Evolutionary conservation across 2,888 invertebrate species (phyloP).

Genomic region (Sesamia inferens): DNA sequence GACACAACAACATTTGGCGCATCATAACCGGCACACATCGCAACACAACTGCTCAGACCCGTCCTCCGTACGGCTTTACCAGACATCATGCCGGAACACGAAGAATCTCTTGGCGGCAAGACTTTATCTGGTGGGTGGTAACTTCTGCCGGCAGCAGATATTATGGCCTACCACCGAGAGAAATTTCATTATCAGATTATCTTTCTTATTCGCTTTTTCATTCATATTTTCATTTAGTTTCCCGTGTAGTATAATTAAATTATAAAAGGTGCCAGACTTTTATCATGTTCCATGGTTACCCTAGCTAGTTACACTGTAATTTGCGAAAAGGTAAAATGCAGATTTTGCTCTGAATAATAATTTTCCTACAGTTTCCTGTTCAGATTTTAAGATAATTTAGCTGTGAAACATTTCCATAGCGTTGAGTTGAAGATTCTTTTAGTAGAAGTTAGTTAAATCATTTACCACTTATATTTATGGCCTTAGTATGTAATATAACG

Average conservation of each 20-base stretch:
- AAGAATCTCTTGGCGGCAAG: too few species aligned
- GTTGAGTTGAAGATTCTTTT: background rate
- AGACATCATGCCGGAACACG: too few species aligned
- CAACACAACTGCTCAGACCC: too few species aligned
- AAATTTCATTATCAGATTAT: too few species aligned
- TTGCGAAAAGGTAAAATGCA: conserved; percentile 69
- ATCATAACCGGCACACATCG: too few species aligned
- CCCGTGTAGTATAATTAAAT: background rate
- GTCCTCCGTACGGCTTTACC: too few species aligned
- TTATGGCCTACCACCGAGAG: too few species aligned
- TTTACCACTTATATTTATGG: background rate
- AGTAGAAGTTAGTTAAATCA: background rate
- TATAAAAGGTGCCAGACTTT: background rate
- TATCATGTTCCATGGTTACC: conserved; percentile 36
- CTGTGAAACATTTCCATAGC: conserved; percentile 28
- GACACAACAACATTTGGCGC: too few species aligned
- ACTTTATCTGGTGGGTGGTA: too few species aligned
- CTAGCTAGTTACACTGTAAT: conserved; percentile 63
- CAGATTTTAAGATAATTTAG: conserved; percentile 27
- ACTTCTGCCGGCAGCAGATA: too few species aligned
- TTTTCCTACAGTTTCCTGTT: conserved; percentile 20
- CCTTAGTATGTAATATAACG: too few species aligned
- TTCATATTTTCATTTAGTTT: background rate
- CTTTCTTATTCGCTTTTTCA: background rate
- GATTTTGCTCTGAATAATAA: conserved; percentile 67